Conservation (phyloP, 2,888 invertebrate genomes). For the Perithous albicinctus region DNA sequence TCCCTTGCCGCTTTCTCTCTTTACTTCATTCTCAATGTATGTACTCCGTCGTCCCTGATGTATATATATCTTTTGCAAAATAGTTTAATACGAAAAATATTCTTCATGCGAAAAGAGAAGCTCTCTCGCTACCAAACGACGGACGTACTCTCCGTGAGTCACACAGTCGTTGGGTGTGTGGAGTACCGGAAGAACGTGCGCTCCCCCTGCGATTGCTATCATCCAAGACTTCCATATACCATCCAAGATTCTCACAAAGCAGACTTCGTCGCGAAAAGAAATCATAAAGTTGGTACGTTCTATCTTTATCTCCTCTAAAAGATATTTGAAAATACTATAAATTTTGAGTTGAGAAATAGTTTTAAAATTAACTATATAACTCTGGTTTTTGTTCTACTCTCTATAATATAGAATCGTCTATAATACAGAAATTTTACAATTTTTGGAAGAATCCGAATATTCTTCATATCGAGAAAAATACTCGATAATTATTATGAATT, state of each 20-base stretch:
- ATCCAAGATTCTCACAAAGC: conserved; percentile 14
- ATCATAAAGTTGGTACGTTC: conserved; percentile 17
- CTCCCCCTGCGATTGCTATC: conserved; percentile 13
- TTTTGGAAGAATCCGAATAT: too few relatives aligned
- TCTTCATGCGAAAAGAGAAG: conserved; percentile 12
- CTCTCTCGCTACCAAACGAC: neutral
- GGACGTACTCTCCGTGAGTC: conserved; percentile 39
- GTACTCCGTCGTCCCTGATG: neutral
- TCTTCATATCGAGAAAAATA: too few relatives aligned
- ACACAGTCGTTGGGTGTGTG: conserved; percentile 28
- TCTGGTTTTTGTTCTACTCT: too few relatives aligned
- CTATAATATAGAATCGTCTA: too few relatives aligned
- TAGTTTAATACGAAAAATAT: conserved; percentile 55
- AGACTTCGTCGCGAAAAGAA: conserved; percentile 19
- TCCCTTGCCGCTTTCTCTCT: conserved; percentile 20
- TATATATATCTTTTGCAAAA: conserved; percentile 28
- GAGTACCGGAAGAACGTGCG: conserved; percentile 41
- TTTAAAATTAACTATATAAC: conserved; percentile 11
- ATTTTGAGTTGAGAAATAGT: conserved; percentile 11
- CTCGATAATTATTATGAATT: too few relatives aligned
- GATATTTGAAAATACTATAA: neutral
- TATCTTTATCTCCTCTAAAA: neutral
- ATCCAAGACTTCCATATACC: conserved; percentile 19
- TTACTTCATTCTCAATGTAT: neutral
- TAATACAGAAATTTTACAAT: too few relatives aligned